Base-by-base conservation (phyloP, 2,888 invertebrate species). In the Agrochola lota region DNA sequence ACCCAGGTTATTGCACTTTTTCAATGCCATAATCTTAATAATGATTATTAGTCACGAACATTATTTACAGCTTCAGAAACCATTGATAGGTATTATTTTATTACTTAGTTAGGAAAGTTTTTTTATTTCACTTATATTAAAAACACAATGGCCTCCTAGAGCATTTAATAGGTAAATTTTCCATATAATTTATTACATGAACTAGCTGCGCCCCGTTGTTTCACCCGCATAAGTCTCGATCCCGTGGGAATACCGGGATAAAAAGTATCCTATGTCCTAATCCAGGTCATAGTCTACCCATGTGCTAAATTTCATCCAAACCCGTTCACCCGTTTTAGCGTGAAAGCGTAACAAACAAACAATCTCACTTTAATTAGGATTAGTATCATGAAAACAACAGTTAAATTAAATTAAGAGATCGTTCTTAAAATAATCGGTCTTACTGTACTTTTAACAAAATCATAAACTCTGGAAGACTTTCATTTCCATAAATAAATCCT, bases 1-100 rank as follows among this genome's bases (percentile, higher is more conserved):
- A 68, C 55, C 1, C 57, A 43, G 80, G 64, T 59, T 40, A 59
- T 52, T 80, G 59, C 78, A 71, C 71, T 66, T 30, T 43, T 26
- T 12, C 71, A 59, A 59, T 79, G 64, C 52, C 30, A 17, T 35
- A 52, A 70, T 78, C 70, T 30, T 64, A 40, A 76, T 62, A 20
- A 72, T 30, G 2, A 59, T 64, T 40, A 49, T 71, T 59, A 52
- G 49, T 71, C 64, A 80, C 43, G 43, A 43, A 23, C n/a, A 52
- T 52, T 35, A 71, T 35, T 59, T 46, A 35, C 17, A 52, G 26
- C 6, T 26, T 17, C 17, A 55, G 62, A 55, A 62, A 55, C 43
- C n/a, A 35, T 17, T 43, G 11, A n/a, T 40, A 35, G 5, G 5
- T 55, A 62, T 17, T 55, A 43, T 35, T 78, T 52, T 26, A 76